These are phyloP conservation scores for Chorisops tibialis DNA, from an alignment of 2,888 invertebrate genomes.

Conservation along the genomic window DNA sequence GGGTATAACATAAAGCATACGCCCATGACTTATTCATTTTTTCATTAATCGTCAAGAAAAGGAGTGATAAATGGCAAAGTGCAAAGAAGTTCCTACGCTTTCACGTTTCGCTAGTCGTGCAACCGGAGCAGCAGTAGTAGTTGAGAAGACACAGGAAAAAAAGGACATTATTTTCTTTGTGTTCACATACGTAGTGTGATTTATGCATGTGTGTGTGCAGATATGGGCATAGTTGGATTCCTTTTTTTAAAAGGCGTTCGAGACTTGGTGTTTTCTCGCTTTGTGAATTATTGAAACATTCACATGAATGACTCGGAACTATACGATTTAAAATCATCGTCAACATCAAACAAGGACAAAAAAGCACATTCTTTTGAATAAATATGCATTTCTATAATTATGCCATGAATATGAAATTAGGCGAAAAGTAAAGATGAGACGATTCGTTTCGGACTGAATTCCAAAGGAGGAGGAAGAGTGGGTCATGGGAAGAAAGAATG, in stretches of 20 bases:
- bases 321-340: not conserved
- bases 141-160: too few species aligned
- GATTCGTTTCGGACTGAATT: too few species aligned
- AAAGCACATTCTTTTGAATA: not conserved
- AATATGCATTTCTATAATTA: not conserved
- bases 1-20: constrained; percentile 21
- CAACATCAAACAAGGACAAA: not conserved
- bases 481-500: too few species aligned
- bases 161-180: too few species aligned
- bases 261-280: not conserved
- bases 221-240: too few species aligned
- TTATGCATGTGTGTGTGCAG: too few species aligned
- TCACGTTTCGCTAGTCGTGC: too few species aligned
- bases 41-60: constrained; percentile 27
- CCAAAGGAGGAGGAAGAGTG: too few species aligned
- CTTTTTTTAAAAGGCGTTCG: too few species aligned
- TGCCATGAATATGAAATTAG: not conserved
- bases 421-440: too few species aligned
- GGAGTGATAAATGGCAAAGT: constrained; percentile 20
- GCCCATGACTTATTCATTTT: constrained; percentile 31
- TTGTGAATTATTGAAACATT: not conserved
- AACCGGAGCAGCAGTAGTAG: too few species aligned
- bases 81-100: constrained; percentile 1
- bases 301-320: not conserved
- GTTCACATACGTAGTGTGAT: too few species aligned